Conservation (phyloP, 2,113 vertebrate species). For the Alectura lathami region DNA sequence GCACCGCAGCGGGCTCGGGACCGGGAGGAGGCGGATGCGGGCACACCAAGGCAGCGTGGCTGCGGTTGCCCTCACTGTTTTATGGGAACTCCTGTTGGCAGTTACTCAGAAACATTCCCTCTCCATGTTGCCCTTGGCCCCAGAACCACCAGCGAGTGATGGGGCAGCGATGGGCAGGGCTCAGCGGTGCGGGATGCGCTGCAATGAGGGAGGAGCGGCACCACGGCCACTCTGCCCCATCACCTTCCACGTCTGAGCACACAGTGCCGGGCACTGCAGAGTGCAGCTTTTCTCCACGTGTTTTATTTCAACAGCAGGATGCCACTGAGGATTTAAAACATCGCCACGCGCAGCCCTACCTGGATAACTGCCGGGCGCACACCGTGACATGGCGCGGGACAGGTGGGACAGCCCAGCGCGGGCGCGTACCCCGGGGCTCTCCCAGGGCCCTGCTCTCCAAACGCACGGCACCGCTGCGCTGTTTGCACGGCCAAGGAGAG, state of each 20-base stretch:
- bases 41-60: not conserved
- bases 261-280: not conserved
- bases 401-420: not conserved
- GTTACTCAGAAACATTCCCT: not conserved
- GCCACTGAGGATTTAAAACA: not conserved
- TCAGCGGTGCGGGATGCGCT: accelerated
- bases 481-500: not conserved
- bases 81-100: not conserved
- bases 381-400: not conserved
- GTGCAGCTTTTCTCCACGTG: not conserved
- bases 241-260: not conserved
- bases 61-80: not conserved
- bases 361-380: not conserved
- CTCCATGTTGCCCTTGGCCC: not conserved
- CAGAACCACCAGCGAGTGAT: not conserved
- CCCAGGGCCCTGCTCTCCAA: not conserved
- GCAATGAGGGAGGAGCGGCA: not conserved
- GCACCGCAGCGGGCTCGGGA: not conserved
- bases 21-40: not conserved
- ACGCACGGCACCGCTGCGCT: not conserved
- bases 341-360: accelerated
- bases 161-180: not conserved
- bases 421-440: not conserved
- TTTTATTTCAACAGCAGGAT: not conserved
- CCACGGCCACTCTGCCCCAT: not conserved